Evolutionary conservation across 1,140 invertebrate species (phyloP).

Genomic region (Papilio polytes): DNA sequence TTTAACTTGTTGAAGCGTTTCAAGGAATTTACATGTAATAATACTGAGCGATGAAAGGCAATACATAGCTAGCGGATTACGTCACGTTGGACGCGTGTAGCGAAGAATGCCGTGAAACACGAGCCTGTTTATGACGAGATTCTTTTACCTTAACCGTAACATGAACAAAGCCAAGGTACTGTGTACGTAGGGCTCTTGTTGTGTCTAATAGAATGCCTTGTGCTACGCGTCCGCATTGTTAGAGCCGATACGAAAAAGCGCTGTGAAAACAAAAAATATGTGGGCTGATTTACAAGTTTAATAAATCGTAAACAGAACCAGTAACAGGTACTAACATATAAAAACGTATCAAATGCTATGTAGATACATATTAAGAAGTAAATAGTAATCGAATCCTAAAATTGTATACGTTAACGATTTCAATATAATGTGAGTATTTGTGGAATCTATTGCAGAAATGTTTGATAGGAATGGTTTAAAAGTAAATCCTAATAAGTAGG

Average conservation of each 20-base stretch:
- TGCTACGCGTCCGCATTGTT: slow-evolving; percentile 47
- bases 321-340: background rate
- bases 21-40: slow-evolving; percentile 27
- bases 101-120: slow-evolving; percentile 56
- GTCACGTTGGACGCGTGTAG: slow-evolving; percentile 21
- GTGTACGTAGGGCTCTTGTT: slow-evolving; percentile 49
- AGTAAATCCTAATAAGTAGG: background rate
- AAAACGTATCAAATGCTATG: background rate
- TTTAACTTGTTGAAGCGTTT: background rate
- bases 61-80: slow-evolving; percentile 15
- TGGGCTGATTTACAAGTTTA: background rate
- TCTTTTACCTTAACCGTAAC: slow-evolving; percentile 58
- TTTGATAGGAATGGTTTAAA: background rate
- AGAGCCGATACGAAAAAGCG: slow-evolving; percentile 38
- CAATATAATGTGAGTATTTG: background rate
- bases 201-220: slow-evolving; percentile 44
- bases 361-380: background rate
- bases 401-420: background rate
- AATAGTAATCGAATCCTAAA: background rate
- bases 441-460: background rate
- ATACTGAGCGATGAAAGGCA: slow-evolving; percentile 2
- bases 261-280: slow-evolving; percentile 33
- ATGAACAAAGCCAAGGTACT: slow-evolving; percentile 64
- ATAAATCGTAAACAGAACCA: background rate
- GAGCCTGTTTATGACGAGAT: slow-evolving; percentile 62